Evolutionary conservation across 2,888 invertebrate genomes (phyloP).

Genomic region (Napeogenes inachia): DNA sequence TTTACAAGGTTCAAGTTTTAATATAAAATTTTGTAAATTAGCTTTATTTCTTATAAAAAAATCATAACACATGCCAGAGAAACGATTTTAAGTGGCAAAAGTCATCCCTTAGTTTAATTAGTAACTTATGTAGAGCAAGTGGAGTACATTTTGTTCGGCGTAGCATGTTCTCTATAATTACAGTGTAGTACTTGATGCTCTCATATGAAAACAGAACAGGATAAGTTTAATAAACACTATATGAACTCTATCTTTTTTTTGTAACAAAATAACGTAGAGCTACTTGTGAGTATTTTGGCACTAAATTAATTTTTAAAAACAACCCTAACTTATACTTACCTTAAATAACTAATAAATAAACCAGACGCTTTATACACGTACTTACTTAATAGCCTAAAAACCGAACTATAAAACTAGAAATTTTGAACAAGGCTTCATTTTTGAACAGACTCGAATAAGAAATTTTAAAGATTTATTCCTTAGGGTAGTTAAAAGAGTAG

Average conservation of each 20-base stretch:
- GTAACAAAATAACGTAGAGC: neutral
- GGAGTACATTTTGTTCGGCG: constrained; percentile 16
- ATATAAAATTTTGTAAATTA: constrained; percentile 3
- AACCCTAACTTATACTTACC: no score
- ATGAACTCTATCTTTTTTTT: neutral
- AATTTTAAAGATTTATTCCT: no score
- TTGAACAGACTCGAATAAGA: no score
- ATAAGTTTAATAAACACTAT: constrained; percentile 2
- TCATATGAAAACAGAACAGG: constrained; percentile 3
- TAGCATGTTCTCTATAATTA: constrained; percentile 15
- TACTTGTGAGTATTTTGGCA: no score
- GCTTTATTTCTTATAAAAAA: neutral
- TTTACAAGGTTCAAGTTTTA: neutral
- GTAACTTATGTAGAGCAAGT: constrained; percentile 8
- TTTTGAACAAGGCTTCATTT: no score
- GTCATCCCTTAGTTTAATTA: constrained; percentile 23
- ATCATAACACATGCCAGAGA: neutral
- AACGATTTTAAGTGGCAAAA: constrained; percentile 10
- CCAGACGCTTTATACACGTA: no score
- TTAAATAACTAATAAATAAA: no score
- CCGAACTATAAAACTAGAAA: no score
- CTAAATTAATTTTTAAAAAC: no score
- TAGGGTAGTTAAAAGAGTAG: no score
- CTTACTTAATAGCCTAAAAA: no score
- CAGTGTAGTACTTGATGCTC: constrained; percentile 17